Evolutionary conservation across 2,113 vertebrate genomes (phyloP), one percentile per base, ranked within the genome.

Genomic region (Falco punctatus): DNA sequence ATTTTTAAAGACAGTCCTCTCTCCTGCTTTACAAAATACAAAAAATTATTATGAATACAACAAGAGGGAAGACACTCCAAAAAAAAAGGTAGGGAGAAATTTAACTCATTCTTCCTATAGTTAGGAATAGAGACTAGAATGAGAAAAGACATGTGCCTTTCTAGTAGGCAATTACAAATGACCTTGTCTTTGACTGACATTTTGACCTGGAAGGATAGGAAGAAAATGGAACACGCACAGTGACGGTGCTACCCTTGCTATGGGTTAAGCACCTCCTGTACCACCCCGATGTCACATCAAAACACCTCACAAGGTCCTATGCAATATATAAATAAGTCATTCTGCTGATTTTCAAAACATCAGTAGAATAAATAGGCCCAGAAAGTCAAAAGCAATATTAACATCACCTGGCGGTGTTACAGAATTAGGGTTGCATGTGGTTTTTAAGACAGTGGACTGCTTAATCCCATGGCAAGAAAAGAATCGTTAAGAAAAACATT

Each of bases 261-360:
- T 2, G n/a, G 57, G 49, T 6, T 38, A n/a, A 77, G 18, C 18
- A 40, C n/a, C 74, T 33, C 58, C 33, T 33, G 73, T 42, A 19
- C 32, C 55, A 27, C 8, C 40, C 15, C 1, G 1, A 8, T 4
- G 12, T 23, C 23, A n/a, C 1, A 1, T 5, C 15, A 35, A 20
- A 35, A 26, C 32, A 35, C 21, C 35, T 49, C 46, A 16, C 32
- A 15, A 18, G 54, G 15, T 30, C 44, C 30, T 51, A 10, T 5
- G 23, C 18, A 18, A 10, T 15, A 19, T 15, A 19, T 14, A 40
- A 69, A 69, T 13, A 15, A n/a, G n/a, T 15, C 19, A 40, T 30
- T 30, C 30, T 26, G 26, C 35, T 35, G 30, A 52, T 78, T 59
- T 42, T 21, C 35, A 67, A 24, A 52, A 32, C 24, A n/a, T 20